phyloP scores from a whole-genome alignment of 2,113 vertebrate genomes.

The Solea senegalensis region DNA sequence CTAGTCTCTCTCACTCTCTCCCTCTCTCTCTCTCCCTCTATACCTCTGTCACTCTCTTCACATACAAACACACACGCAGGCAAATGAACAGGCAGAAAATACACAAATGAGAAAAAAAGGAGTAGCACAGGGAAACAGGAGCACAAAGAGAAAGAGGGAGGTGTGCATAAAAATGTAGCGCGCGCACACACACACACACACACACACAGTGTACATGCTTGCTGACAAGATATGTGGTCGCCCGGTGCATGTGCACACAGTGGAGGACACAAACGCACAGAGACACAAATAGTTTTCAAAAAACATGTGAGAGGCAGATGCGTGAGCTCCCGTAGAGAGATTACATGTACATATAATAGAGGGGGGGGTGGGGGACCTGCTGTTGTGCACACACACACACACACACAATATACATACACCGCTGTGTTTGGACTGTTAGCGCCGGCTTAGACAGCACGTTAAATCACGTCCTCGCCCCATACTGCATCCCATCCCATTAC shows the following conservation, averaged over 20 bases:
- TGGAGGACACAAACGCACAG: slow-evolving; percentile 1
- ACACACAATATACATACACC: not conserved
- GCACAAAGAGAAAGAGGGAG: slow-evolving; percentile 24
- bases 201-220: slow-evolving; percentile 4
- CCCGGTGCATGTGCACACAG: slow-evolving; percentile 10
- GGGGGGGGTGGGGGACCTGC: not conserved
- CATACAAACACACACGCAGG: not conserved
- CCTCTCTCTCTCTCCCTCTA: slow-evolving; percentile 13
- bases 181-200: not conserved
- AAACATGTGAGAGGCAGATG: slow-evolving; percentile 21
- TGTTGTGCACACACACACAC: not conserved
- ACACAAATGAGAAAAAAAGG: slow-evolving; percentile 45
- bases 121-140: slow-evolving; percentile 34
- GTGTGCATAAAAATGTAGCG: slow-evolving; percentile 46
- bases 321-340: slow-evolving; percentile 16
- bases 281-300: slow-evolving; percentile 14
- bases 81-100: slow-evolving; percentile 43
- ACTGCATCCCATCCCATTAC: not conserved
- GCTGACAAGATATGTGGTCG: slow-evolving; percentile 22
- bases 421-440: not conserved
- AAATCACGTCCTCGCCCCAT: not conserved
- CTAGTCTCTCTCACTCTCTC: slow-evolving; percentile 23
- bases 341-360: slow-evolving; percentile 17
- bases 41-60: not conserved
- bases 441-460: not conserved